Conservation (phyloP, 2,113 vertebrate genomes). For the Bos indicus region DNA sequence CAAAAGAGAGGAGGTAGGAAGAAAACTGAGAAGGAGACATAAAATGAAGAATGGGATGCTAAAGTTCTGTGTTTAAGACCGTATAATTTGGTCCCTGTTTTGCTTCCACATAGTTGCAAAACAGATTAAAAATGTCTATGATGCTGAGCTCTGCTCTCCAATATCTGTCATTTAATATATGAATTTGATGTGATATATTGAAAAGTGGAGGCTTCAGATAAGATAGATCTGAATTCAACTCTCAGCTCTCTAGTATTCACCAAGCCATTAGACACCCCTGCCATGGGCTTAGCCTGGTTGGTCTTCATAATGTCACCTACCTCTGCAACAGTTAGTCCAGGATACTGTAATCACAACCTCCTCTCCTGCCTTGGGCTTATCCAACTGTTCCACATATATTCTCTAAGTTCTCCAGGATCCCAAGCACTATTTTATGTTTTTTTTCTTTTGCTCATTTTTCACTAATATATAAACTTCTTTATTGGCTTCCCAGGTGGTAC, state of each 20-base stretch:
- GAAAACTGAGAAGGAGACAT: neutral
- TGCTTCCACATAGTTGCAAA: neutral
- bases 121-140: neutral
- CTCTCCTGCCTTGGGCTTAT: neutral
- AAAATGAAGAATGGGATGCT: neutral
- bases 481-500: neutral
- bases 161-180: neutral
- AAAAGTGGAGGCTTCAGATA: neutral
- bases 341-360: neutral
- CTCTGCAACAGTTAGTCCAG: neutral
- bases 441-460: neutral
- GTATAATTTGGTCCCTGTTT: neutral
- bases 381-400: neutral
- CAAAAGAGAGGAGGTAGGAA: neutral
- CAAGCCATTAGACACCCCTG: neutral
- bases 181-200: neutral
- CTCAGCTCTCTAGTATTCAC: neutral
- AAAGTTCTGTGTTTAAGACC: neutral
- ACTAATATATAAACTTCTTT: neutral
- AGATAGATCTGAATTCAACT: neutral
- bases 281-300: rapidly evolving
- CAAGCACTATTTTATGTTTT: neutral
- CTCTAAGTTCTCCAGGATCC: neutral
- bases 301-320: rapidly evolving
- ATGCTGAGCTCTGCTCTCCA: neutral